These are phyloP conservation scores for Aphelocoma californica DNA, from an alignment of 2,797 vertebrate species.

Conservation along the genomic window DNA sequence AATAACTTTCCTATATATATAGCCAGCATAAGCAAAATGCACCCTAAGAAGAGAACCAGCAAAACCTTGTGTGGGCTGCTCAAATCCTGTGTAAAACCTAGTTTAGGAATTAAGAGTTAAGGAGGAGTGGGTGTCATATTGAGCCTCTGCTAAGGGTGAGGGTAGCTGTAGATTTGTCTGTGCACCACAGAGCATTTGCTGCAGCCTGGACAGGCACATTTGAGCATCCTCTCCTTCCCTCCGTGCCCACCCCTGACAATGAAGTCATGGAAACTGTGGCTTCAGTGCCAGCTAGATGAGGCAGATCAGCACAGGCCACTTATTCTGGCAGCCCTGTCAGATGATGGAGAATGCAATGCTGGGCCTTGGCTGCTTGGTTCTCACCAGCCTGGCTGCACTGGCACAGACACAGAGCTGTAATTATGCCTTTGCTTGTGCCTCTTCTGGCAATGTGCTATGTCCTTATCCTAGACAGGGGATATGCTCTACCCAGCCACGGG, in stretches of 20 bases:
- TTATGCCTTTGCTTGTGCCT: neutral
- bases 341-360: neutral
- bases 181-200: neutral
- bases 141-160: neutral
- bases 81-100: neutral
- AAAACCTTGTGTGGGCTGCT: conserved; percentile 13
- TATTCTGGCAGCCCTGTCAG: neutral
- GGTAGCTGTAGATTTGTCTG: neutral
- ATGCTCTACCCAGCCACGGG: neutral
- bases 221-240: neutral
- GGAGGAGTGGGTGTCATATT: neutral
- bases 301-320: neutral
- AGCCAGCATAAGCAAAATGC: neutral
- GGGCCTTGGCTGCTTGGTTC: neutral
- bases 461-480: neutral
- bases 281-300: neutral
- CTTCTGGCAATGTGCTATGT: neutral
- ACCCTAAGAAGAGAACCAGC: neutral
- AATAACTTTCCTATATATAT: neutral
- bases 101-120: neutral
- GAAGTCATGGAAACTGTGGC: neutral
- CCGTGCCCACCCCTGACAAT: neutral
- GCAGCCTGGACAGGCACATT: neutral
- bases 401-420: rapidly evolving
- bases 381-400: neutral